Evolutionary conservation across 2,888 invertebrate species (phyloP).

Genomic region (Drosophila birchii): DNA sequence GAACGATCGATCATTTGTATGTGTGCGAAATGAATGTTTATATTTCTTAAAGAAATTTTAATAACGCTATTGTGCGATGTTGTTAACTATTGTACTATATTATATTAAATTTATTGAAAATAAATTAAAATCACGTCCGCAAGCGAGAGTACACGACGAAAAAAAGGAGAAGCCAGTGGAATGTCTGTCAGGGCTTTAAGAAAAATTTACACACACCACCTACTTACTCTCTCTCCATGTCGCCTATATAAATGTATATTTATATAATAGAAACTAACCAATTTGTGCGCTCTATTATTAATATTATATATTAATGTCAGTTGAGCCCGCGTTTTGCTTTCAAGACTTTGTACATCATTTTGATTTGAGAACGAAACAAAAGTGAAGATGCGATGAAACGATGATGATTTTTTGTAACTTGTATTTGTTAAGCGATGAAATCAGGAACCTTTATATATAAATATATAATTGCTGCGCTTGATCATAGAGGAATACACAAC

Average conservation of each 20-base stretch:
- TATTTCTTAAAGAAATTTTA: constrained; percentile 84
- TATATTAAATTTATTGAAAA: constrained; percentile 80
- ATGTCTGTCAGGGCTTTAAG: constrained; percentile 57
- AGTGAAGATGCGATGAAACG: constrained; percentile 1
- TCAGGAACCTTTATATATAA: constrained; percentile 53
- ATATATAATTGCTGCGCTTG: constrained; percentile 44
- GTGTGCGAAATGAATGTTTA: constrained; percentile 79
- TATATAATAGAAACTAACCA: constrained; percentile 45
- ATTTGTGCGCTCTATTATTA: constrained; percentile 54
- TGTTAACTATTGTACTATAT: constrained; percentile 82
- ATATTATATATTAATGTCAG: constrained; percentile 57
- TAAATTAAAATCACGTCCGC: constrained; percentile 77
- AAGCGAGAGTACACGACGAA: neutral
- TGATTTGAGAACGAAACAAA: constrained; percentile 18
- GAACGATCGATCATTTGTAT: constrained; percentile 56
- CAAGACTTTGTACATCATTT: constrained; percentile 46
- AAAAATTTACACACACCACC: constrained; percentile 37
- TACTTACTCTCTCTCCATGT: constrained; percentile 19
- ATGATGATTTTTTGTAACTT: constrained; percentile 33
- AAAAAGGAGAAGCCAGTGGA: constrained; percentile 19
- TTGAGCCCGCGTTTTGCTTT: constrained; percentile 47
- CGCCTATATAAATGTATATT: constrained; percentile 39
- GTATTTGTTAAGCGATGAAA: constrained; percentile 48
- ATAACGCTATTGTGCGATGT: constrained; percentile 84
- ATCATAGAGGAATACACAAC: constrained; percentile 42